Base-by-base conservation (phyloP, 2,888 invertebrate genomes). In the Sicus ferrugineus region DNA sequence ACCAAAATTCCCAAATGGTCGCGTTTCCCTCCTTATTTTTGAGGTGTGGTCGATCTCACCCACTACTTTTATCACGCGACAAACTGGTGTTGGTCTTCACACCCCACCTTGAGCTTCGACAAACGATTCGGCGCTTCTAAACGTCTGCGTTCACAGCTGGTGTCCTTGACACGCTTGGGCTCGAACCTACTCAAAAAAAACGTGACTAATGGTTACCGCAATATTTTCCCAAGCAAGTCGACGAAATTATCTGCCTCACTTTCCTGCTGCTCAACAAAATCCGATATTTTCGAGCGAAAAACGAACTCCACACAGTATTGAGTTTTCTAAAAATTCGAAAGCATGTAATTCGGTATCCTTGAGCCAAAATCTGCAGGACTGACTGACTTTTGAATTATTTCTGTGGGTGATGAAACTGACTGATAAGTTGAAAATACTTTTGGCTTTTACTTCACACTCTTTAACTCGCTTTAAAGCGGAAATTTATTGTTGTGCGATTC, bases 151-250 rank as follows among this genome's bases (percentile, higher is more conserved):
- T 21, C 16, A 26, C 16, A 26, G 42, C 19, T 21, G 28, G 50
- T 50, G 66, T 66, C 56, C 66, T 66, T 66, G 66, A 66, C 16
- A 52, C 31, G 21, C 16, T 54, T 38, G 56, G 30, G 46, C 66
- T 28, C 19, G 23, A 9, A 19, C 26, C 16, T 54, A 54, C 54
- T 52, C 54, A 21, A 34, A 34, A n/a, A 65, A 54, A 23, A 34
- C 11, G 31, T 65, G 65, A 65, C 54, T 65, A 38, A 66, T 66
- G 66, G 28, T 48, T 28, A 61, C 50, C 31, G 64, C 50, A 31
- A 50, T 21, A 11, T 23, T 52, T 52, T 23, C 23, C 7, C 54
- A 19, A 21, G 50, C 21, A n/a, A 21, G n/a, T 52, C 50, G 23
- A 21, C 50, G 21, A 21, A 21, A 23, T 34, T 34, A 52, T 52